Conservation (phyloP, 92 coral and sea anemone species). For the Muricea muricata region DNA sequence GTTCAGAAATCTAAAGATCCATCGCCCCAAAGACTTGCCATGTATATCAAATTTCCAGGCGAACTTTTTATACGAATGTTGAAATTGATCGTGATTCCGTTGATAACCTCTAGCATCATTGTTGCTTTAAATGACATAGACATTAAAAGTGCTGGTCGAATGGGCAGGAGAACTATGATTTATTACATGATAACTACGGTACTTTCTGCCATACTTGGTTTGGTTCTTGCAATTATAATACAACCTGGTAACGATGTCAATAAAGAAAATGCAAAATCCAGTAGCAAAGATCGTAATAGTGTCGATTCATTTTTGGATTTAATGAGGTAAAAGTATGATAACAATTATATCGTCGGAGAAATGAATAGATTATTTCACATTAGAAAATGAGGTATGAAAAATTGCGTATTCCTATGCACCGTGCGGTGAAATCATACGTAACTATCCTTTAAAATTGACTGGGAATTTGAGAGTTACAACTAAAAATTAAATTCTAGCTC, state of each 20-base stretch:
- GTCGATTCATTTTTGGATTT: conserved; percentile 32
- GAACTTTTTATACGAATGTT: conserved; percentile 29
- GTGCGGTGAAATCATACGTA: too few species aligned
- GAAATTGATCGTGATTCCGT: conserved; percentile 34
- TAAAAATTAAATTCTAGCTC: too few species aligned
- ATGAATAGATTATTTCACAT: too few species aligned
- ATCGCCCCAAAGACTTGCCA: conserved; percentile 16
- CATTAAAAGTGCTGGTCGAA: conserved; percentile 25
- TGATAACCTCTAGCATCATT: conserved; percentile 33
- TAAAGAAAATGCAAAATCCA: neutral
- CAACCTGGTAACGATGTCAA: conserved; percentile 22
- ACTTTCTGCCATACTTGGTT: conserved; percentile 38
- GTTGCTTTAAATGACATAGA: conserved; percentile 34
- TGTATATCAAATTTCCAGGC: conserved; percentile 28
- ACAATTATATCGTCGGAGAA: too few species aligned
- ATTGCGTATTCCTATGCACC: too few species aligned
- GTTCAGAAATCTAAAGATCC: conserved; percentile 11
- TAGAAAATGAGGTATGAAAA: too few species aligned
- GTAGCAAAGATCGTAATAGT: neutral
- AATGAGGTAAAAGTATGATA: neutral
- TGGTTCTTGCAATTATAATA: conserved; percentile 17
- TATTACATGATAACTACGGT: conserved; percentile 24
- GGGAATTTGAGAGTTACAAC: too few species aligned
- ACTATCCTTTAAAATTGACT: too few species aligned
- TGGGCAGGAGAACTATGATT: conserved; percentile 25